Conservation (phyloP, 2,797 vertebrate species). For the Babyrousa celebensis region DNA sequence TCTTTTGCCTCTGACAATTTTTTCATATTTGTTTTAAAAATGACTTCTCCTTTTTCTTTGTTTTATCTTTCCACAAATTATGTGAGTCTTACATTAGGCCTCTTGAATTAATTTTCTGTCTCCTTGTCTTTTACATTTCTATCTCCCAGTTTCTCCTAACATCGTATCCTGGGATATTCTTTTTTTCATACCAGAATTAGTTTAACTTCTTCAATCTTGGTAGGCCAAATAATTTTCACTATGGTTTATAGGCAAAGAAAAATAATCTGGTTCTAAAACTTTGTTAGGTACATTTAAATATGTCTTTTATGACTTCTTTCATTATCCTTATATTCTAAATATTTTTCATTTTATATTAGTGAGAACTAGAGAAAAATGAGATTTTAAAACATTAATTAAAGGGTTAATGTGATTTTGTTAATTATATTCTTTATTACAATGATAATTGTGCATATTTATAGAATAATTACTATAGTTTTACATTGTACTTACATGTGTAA, state of each 20-base stretch:
- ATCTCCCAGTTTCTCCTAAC: background rate
- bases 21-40: constrained; percentile 25
- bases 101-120: background rate
- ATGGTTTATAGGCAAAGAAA: background rate
- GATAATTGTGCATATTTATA: background rate
- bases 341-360: background rate
- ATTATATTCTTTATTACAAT: background rate
- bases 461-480: background rate
- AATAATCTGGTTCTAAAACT: constrained; percentile 4
- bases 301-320: background rate
- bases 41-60: background rate
- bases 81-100: background rate
- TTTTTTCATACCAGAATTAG: background rate
- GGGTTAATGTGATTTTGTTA: background rate
- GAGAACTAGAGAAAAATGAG: background rate
- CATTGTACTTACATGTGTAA: background rate
- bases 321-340: background rate
- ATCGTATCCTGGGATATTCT: background rate
- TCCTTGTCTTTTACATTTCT: background rate
- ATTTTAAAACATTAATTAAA: constrained; percentile 28
- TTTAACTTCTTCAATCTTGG: background rate
- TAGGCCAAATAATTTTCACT: background rate
- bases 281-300: background rate
- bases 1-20: background rate
- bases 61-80: background rate